Evolutionary conservation across 2,113 vertebrate species (phyloP), one percentile per base, ranked within the genome.

Genomic region (Bos indicus): DNA sequence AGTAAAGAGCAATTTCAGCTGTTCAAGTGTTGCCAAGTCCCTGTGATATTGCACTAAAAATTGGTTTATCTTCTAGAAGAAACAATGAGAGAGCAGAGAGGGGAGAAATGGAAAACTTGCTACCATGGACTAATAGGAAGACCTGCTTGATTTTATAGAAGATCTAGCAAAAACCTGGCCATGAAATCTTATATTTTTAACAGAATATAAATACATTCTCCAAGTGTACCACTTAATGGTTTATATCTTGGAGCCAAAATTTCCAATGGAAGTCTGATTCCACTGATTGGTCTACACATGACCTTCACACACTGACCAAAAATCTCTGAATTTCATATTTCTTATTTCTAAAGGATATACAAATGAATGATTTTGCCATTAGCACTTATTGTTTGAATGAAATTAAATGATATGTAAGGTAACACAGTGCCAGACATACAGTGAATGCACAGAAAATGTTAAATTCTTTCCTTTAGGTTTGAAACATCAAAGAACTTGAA

Each of bases 11-110:
- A 43, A 80, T 51, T 86, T 25, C 48, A 83, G 5, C n/a, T 86
- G 16, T 77, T 40, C 13, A 40, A 84, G 26, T 62, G 36, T 33
- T 46, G 0, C 21, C 33, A 83, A 67, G 2, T 36, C 2, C 6
- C 19, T 40, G 9, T 16, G 8, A 25, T 25, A 6, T 80, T 59
- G 30, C 57, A 52, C 21, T 91, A 30, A 48, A 48, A n/a, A 64
- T 23, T 0, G 8, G 8, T 21, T 48, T 77, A 17, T 23, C 84
- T 36, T 81, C 12, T 74, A 54, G 48, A 62, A 51, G 23, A 60
- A 57, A 78, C 5, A 67, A 14, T 0, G 11, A 67, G 46, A 36
- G 4, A 56, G 16, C 1, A 2, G 3, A 25, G 2, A 10, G 21
- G 1, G 5, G 1, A n/a, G 15, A 77, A 90, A 91, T 5, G 14